Base-by-base conservation (phyloP, 2,888 invertebrate species). In the Panorpa germanica region DNA sequence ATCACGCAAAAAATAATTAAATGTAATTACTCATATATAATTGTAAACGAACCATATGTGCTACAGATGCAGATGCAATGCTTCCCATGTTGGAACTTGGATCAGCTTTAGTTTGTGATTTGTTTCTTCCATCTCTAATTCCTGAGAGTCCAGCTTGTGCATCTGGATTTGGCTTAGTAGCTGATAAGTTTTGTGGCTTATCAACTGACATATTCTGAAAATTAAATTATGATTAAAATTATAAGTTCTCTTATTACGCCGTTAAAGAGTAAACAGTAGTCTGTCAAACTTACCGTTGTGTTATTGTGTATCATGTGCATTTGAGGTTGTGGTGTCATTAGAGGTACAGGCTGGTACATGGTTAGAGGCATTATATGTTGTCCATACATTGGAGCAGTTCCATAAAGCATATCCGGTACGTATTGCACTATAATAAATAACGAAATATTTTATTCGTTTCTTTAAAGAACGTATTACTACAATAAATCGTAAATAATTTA, bases 321-420 rank as follows among this genome's bases (percentile, higher is more conserved):
- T 30, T 21, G 11, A 18, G 23, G 8, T 7, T 43, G 37, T 44
- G 57, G 45, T 43, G 55, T 47, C 39, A 59, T 50, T 33, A 58
- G 52, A 2, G 58, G 43, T 39, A 59, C 46, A 0, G 74, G 61
- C 12, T 70, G 60, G 43, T 73, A 76, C 51, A 76, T 57, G 41
- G 73, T 59, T 1, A 70, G 62, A 1, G 61, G 51, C 49, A 56
- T 47, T 48, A 32, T 9, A n/a, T 34, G 31, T 18, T 34, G 34
- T 2, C 54, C 49, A 38, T 61, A 59, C 21, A 65, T 42, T n/a
- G 61, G 48, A 28, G 61, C 57, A 42, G 62, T 61, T 38, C 64
- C 59, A 43, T 67, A 70, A 49, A 70, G 57, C 38, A 70, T 51
- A 3, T 63, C 59, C 4, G 66, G 55, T 54, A 75, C 59, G 39